Percentiles rank a stretch among this genome's conserved stretches.
Conservation (phyloP, 2,888 invertebrate genomes). For the Pammene fasciana region DNA sequence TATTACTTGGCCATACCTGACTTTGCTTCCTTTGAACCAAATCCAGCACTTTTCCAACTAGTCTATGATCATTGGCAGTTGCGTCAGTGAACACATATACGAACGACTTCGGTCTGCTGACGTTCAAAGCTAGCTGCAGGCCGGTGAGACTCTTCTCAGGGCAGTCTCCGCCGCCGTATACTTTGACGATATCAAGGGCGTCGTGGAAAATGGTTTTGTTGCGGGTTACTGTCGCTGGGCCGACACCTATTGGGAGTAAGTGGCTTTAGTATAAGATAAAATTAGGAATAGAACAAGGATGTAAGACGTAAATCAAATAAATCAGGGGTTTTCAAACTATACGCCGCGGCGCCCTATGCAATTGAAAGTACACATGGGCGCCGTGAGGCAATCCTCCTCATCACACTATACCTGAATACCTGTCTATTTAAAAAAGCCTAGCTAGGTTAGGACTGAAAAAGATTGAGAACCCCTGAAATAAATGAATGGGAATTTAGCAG, state of each 20-base stretch:
- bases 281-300: background rate
- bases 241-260: conserved; percentile 75
- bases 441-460: no score
- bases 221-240: conserved; percentile 85
- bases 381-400: no score
- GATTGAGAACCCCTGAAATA: no score
- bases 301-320: no score
- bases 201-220: conserved; percentile 84
- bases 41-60: conserved; percentile 85
- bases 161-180: conserved; percentile 89
- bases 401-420: no score
- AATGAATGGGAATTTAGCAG: no score
- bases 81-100: conserved; percentile 91
- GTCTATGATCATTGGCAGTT: conserved; percentile 85
- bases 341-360: no score
- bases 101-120: conserved; percentile 86
- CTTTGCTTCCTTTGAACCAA: conserved; percentile 88
- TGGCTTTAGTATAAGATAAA: background rate
- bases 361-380: no score
- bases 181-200: conserved; percentile 81
- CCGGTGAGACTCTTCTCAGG: conserved; percentile 88
- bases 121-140: conserved; percentile 85
- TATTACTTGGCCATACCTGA: conserved; percentile 75
- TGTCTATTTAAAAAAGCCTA: no score
- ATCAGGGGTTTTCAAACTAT: no score